These are phyloP conservation scores for Delphinus delphis DNA, from an alignment of 2,113 vertebrate genomes.

Conservation along the genomic window DNA sequence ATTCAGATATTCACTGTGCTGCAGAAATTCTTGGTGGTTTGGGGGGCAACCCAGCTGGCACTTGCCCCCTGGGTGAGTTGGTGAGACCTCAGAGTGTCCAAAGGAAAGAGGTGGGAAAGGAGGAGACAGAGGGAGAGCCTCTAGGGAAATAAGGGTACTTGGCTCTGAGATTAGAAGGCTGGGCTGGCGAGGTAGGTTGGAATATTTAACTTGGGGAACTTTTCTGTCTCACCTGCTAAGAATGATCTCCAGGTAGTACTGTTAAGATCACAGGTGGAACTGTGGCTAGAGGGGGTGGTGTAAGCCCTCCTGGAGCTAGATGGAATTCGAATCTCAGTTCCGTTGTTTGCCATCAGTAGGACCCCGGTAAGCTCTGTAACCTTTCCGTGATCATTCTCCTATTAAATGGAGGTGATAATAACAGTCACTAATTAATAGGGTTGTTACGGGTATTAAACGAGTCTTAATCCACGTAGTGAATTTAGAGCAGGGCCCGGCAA, in stretches of 20 bases:
- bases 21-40: neutral
- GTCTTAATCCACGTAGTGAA: neutral
- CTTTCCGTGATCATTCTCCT: neutral
- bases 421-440: conserved; percentile 35
- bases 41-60: neutral
- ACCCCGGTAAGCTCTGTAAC: neutral
- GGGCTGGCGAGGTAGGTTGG: neutral
- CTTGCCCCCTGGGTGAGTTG: neutral
- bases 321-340: neutral
- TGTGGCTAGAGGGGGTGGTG: neutral
- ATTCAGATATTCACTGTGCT: neutral
- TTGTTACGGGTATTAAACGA: neutral
- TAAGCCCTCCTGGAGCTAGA: neutral
- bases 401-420: neutral
- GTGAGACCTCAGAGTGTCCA: neutral
- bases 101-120: neutral
- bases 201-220: conserved; percentile 18
- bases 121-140: neutral
- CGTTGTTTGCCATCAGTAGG: neutral
- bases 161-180: neutral
- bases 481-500: neutral
- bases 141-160: neutral
- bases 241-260: neutral
- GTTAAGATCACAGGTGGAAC: conserved; percentile 55
- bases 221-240: neutral